Percentiles rank a stretch among this genome's conserved stretches.
These are phyloP conservation scores for Trichogramma evanescens DNA, from an alignment of 2,888 invertebrate species.

Conservation along the genomic window DNA sequence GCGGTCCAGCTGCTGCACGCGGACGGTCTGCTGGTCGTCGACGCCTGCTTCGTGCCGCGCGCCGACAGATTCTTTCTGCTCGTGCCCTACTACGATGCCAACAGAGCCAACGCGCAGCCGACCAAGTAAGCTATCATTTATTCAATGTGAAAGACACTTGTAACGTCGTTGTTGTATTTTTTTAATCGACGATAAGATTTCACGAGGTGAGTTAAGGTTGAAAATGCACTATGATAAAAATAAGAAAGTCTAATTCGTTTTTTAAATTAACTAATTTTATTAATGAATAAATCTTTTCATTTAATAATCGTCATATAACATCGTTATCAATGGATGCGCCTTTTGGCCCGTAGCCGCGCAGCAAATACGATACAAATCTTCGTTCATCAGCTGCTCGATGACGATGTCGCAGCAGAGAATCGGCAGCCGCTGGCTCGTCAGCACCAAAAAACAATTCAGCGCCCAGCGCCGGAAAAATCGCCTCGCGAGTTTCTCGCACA, in stretches of 20 bases:
- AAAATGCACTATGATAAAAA: background rate
- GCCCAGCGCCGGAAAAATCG: too few species aligned
- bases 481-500: too few species aligned
- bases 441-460: too few species aligned
- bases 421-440: too few species aligned
- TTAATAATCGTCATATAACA: background rate
- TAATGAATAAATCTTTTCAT: background rate
- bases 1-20: background rate
- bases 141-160: background rate
- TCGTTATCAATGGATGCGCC: too few species aligned
- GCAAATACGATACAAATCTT: too few species aligned
- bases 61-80: background rate
- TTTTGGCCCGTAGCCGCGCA: too few species aligned
- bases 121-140: background rate
- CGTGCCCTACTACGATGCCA: background rate
- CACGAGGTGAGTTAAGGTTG: background rate
- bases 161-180: background rate
- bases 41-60: slow-evolving; percentile 7
- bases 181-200: background rate
- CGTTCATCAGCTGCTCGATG: too few species aligned
- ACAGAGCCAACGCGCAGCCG: background rate
- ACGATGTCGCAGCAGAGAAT: too few species aligned
- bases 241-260: too few species aligned
- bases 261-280: background rate
- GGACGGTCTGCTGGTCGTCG: background rate